Evolutionary conservation across 92 coral and sea anemone genomes (phyloP), one percentile per base, ranked within the genome.

Genomic region (Blastomussa wellsi): DNA sequence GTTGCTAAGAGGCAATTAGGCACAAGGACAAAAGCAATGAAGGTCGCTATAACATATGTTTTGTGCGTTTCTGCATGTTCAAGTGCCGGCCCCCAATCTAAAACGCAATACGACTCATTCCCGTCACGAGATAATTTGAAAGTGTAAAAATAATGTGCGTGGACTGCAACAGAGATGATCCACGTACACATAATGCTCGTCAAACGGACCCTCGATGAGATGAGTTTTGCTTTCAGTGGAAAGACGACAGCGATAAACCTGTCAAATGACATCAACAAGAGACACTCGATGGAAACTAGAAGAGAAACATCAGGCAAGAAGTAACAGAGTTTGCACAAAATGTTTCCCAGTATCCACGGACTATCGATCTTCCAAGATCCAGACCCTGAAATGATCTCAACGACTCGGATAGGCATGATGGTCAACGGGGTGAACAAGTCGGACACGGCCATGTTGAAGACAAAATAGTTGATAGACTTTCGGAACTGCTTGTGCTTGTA

Each of bases 281-380:
- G 82, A 59, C 82, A 48, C 8, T 55, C 26, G 8, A 78, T 17
- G 5, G 70, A 53, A 22, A 78, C 82, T 28, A 38, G 19, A 32
- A 38, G 15, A 35, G 82, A 78, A 39, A 78, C 82, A 57, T 78
- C 82, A 36, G 67, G 47, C 3, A 78, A 47, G 15, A 78, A 78
- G 70, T 55, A 78, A 17, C 14, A 29, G 11, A 53, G 82, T 57
- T 41, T 41, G 44, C 44, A 41, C 44, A 41, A 7, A 41, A 41
- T 41, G 44, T 41, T 41, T 41, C 44, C 44, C 3, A 41, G 44
- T 41, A 41, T 41, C 44, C 44, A 41, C 44, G 44, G 44, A 3
- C 44, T 41, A 7, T 41, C 44, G 7, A 41, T 7, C 44, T 41
- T 41, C 44, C 44, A 41, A 41, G 44, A 41, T 3, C 7, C 3